Percentiles rank a stretch among this genome's conserved stretches.
Conservation (phyloP, 2,888 invertebrate genomes). For the Agrilus cyanescens region DNA sequence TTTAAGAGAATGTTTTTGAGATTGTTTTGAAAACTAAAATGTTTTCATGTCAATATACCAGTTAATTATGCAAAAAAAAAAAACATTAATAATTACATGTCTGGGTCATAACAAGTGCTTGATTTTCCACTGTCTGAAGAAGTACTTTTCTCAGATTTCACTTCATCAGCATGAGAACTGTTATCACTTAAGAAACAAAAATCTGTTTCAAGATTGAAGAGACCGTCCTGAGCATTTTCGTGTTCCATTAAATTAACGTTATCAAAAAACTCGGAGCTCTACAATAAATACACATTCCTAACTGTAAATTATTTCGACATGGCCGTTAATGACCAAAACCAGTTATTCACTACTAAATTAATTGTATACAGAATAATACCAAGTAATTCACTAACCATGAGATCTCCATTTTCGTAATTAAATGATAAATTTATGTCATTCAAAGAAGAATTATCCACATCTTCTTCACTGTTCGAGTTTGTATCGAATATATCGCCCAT, state of each 20-base stretch:
- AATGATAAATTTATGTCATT: slow-evolving; percentile 6
- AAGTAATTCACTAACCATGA: slow-evolving; percentile 26
- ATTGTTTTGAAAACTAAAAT: slow-evolving; percentile 2
- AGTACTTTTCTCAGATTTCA: slow-evolving; percentile 30
- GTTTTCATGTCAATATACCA: neutral
- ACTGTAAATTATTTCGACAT: neutral
- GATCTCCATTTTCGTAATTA: slow-evolving; percentile 28
- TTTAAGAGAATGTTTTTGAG: too few relatives aligned
- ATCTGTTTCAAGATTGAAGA: slow-evolving; percentile 27
- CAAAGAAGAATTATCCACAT: too few relatives aligned
- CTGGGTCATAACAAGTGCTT: slow-evolving; percentile 11
- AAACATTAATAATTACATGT: slow-evolving; percentile 9
- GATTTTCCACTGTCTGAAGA: slow-evolving; percentile 54
- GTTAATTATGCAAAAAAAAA: neutral
- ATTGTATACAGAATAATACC: slow-evolving; percentile 3
- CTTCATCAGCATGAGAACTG: slow-evolving; percentile 27
- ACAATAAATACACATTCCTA: slow-evolving; percentile 15
- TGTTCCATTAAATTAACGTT: slow-evolving; percentile 53
- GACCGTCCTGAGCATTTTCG: slow-evolving; percentile 42
- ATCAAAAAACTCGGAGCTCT: slow-evolving; percentile 51
- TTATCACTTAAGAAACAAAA: slow-evolving; percentile 27
- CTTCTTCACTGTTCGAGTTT: too few relatives aligned
- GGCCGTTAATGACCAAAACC: neutral
- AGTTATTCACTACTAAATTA: neutral
- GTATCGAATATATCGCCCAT: too few relatives aligned